Percentiles rank a stretch among this genome's conserved stretches.
Conservation (phyloP, 2,888 invertebrate species). For the Tineola bisselliella region DNA sequence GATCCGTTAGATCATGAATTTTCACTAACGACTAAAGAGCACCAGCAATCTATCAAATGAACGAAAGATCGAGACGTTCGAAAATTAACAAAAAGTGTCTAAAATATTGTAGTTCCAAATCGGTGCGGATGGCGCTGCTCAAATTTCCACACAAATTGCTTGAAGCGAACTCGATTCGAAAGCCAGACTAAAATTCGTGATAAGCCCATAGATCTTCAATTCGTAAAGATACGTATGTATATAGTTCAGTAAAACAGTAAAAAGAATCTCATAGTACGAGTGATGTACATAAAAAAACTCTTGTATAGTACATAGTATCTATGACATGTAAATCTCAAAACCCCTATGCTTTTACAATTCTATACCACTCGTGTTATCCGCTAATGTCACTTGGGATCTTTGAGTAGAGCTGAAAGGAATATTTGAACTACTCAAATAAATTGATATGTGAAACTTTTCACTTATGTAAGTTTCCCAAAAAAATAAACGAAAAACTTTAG, state of each 20-base stretch:
- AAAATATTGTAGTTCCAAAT: too few species aligned
- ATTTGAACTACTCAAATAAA: constrained; percentile 23
- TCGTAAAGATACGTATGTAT: not conserved
- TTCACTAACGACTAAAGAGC: too few species aligned
- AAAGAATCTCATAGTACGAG: not conserved
- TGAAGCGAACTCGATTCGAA: too few species aligned
- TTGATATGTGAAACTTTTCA: constrained; percentile 4
- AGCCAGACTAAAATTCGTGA: too few species aligned
- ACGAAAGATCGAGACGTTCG: too few species aligned
- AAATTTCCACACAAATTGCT: too few species aligned
- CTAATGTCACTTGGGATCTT: constrained; percentile 62
- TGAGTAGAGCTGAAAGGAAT: constrained; percentile 63
- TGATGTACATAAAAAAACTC: constrained; percentile 35
- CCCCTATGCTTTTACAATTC: constrained; percentile 63
- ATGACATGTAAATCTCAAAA: constrained; percentile 57
- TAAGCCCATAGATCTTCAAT: too few species aligned
- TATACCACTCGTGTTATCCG: constrained; percentile 58
- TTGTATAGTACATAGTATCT: constrained; percentile 38
- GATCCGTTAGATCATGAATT: too few species aligned
- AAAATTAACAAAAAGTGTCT: too few species aligned
- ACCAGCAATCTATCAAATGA: too few species aligned
- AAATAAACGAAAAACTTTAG: too few species aligned
- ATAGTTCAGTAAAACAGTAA: not conserved
- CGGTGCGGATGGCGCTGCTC: too few species aligned
- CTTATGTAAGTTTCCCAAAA: not conserved